Base-by-base conservation (phyloP, 92 coral and sea anemone genomes). In the Meandrina meandrites region DNA sequence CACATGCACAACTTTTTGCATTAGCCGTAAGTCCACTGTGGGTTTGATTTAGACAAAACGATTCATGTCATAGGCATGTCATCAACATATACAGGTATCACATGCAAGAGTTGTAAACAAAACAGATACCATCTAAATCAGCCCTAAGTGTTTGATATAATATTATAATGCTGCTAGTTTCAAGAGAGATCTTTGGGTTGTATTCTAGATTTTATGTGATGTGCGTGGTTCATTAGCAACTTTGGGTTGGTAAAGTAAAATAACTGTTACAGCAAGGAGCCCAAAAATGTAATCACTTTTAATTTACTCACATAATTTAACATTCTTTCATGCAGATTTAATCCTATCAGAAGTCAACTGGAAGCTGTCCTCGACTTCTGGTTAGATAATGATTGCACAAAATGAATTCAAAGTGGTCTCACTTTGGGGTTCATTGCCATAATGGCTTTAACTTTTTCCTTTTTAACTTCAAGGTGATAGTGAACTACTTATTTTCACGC, bases 101-200 rank as follows among this genome's bases (percentile, higher is more conserved):
- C 68, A 60, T 60, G 68, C 68, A 60, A 24, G 13, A 48, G 53
- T 24, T 60, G 68, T 60, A 60, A 60, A 10, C 68, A 24, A 60
- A 60, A 24, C 0, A 22, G 22, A 27, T 24, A 60, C 68, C 53
- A 48, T 48, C 53, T 22, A 60, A 60, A 60, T 60, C 30, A 3
- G 28, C 68, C 30, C 30, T 60, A 24, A 22, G 30, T 22, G 68
- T 24, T 60, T 22, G 28, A 0, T 58, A 22, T 5, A n/a, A 60
- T 60, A 5, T 0, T 60, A 11, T 60, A 18, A 13, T 60, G 28
- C 68, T 60, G 68, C 1, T 22, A 18, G 71, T 66, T 15, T 66
- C 71, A 66, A 66, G 71, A 28, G 35, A 66, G 71, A 27, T 66
- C 71, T 66, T 66, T 66, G 71, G 71, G 71, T 66, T 30, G 8